Conservation (phyloP, 2,113 vertebrate genomes). For the Argyrosomus japonicus region DNA sequence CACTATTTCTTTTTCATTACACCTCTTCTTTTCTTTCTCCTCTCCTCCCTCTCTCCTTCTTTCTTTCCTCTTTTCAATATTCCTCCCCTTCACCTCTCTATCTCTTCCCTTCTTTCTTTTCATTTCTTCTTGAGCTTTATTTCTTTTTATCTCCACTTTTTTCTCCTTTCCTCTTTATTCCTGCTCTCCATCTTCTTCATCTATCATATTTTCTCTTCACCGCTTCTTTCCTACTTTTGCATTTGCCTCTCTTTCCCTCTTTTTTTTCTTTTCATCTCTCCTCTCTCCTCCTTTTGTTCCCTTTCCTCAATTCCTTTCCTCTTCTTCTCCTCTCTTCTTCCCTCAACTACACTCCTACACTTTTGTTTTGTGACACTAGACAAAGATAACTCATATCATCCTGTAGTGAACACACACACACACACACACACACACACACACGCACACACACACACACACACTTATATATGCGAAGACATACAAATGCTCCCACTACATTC, state of each 20-base stretch:
- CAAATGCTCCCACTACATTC: constrained; percentile 13
- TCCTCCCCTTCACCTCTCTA: background rate
- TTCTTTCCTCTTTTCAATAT: background rate
- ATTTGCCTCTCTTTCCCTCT: background rate
- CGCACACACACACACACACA: constrained; percentile 37
- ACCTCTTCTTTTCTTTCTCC: background rate
- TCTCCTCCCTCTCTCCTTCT: no score
- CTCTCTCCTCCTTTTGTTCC: background rate
- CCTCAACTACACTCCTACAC: constrained; percentile 21
- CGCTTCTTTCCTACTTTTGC: background rate
- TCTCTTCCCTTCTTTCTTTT: background rate
- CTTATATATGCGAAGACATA: constrained; percentile 17
- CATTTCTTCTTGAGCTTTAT: no score
- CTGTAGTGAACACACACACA: background rate
- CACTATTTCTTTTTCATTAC: background rate
- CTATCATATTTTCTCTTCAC: background rate
- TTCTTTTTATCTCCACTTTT: background rate
- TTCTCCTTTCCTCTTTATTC: background rate
- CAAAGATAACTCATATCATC: constrained; percentile 35
- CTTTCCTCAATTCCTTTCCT: background rate
- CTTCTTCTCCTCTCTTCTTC: background rate
- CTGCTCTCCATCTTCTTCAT: background rate
- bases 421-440: constrained; percentile 24
- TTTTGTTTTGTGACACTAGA: constrained; percentile 23
- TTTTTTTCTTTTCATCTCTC: background rate